phyloP scores from a whole-genome alignment of 2,888 invertebrate genomes.

The Stenolophus ochropezus region DNA sequence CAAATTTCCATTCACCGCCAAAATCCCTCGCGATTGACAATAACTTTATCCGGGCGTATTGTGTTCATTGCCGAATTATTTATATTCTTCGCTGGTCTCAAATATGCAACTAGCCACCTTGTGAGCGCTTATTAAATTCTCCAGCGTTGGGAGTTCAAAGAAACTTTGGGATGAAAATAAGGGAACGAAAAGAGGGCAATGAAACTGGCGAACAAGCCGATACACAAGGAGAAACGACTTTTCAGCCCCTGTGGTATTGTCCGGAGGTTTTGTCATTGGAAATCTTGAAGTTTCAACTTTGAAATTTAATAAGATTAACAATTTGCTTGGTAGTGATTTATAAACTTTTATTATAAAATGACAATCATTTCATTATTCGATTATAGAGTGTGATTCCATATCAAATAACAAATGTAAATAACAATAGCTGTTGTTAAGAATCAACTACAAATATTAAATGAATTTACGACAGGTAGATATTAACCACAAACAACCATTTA shows the following conservation, averaged over 20 bases:
- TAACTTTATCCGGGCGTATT: constrained; percentile 20
- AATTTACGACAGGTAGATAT: too few species aligned
- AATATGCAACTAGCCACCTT: constrained; percentile 33
- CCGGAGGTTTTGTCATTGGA: too few species aligned
- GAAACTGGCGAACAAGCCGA: not conserved
- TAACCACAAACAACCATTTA: too few species aligned
- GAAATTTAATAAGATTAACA: too few species aligned
- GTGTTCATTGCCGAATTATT: constrained; percentile 30
- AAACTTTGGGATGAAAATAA: constrained; percentile 50
- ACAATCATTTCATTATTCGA: too few species aligned
- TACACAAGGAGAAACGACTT: not conserved
- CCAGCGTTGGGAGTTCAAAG: constrained; percentile 31
- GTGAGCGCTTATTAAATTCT: constrained; percentile 35
- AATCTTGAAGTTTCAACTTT: too few species aligned
- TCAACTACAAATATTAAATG: too few species aligned
- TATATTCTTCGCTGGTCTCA: constrained; percentile 15
- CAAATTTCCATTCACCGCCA: constrained; percentile 11
- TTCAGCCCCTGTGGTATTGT: not conserved
- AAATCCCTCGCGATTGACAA: constrained; percentile 27
- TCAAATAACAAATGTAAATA: too few species aligned
- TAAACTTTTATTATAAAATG: too few species aligned
- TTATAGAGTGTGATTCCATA: too few species aligned
- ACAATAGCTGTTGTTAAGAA: too few species aligned
- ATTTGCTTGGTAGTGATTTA: too few species aligned
- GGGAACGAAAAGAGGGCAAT: constrained; percentile 19